phyloP scores from a whole-genome alignment of 2,113 vertebrate genomes.

The Syngnathus typhle region DNA sequence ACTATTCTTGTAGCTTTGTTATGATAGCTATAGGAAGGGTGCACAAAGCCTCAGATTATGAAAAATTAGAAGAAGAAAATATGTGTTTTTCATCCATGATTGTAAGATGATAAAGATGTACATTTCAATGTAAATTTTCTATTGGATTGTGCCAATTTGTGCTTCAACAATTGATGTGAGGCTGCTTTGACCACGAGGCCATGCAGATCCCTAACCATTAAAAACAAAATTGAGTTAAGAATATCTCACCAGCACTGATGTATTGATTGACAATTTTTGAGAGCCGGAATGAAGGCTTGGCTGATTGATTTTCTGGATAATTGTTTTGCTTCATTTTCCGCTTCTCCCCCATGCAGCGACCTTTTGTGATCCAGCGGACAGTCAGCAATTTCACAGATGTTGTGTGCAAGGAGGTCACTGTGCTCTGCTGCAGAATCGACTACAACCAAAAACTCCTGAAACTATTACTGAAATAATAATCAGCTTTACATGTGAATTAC shows the following conservation, averaged over 20 bases:
- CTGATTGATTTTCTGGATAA: conserved; percentile 34
- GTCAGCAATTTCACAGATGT: conserved; percentile 31
- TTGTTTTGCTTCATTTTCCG: conserved; percentile 40
- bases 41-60: not conserved
- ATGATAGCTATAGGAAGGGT: not conserved
- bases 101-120: not conserved
- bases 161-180: not conserved
- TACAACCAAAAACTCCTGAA: conserved; percentile 5
- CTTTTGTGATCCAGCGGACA: conserved; percentile 5
- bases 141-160: not conserved
- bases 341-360: not conserved
- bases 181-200: not conserved
- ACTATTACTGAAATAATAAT: not conserved
- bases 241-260: conserved; percentile 16
- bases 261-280: conserved; percentile 21
- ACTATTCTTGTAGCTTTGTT: not conserved
- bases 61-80: not conserved
- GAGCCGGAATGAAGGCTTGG: conserved; percentile 16
- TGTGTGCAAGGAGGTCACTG: conserved; percentile 26
- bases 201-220: not conserved
- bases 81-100: not conserved
- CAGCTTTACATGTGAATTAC: not conserved
- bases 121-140: not conserved
- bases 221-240: conserved; percentile 9
- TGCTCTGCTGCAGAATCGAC: conserved; percentile 14